Evolutionary conservation across 2,113 vertebrate genomes (phyloP).

Genomic region (Mesembrinibis cayennensis): DNA sequence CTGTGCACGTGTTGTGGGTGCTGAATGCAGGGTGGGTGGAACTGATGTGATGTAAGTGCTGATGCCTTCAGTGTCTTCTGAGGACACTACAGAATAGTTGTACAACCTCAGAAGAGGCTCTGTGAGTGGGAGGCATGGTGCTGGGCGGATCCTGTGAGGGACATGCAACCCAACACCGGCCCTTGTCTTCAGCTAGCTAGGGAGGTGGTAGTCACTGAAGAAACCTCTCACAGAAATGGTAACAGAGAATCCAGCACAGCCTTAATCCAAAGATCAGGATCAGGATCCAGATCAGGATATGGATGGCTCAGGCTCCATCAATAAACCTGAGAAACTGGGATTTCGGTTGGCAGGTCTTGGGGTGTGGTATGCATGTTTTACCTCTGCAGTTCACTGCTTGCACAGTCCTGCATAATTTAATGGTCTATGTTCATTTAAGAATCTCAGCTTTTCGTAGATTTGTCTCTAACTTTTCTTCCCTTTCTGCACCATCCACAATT

Average conservation of each 20-base stretch:
- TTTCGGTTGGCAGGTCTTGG: not conserved
- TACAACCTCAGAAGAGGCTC: not conserved
- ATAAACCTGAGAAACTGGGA: not conserved
- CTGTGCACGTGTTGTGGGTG: rapidly evolving
- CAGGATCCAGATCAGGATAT: not conserved
- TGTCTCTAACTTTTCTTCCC: not conserved
- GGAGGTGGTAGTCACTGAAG: not conserved
- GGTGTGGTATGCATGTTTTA: not conserved
- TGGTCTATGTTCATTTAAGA: not conserved
- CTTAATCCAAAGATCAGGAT: not conserved
- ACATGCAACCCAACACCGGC: not conserved
- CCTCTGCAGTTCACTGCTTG: not conserved
- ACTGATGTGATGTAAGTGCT: not conserved
- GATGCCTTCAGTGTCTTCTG: not conserved
- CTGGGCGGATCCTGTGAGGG: not conserved
- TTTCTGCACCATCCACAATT: not conserved
- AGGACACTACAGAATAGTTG: not conserved
- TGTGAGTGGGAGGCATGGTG: not conserved
- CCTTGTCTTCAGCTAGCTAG: not conserved
- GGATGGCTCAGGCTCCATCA: not conserved
- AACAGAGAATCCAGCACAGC: not conserved
- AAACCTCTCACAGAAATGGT: not conserved
- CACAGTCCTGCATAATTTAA: not conserved
- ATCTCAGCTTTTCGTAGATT: not conserved
- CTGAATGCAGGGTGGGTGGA: not conserved